These are phyloP conservation scores for Allolobophora icterica DNA, from an alignment of 2,888 invertebrate species.

Conservation along the genomic window DNA sequence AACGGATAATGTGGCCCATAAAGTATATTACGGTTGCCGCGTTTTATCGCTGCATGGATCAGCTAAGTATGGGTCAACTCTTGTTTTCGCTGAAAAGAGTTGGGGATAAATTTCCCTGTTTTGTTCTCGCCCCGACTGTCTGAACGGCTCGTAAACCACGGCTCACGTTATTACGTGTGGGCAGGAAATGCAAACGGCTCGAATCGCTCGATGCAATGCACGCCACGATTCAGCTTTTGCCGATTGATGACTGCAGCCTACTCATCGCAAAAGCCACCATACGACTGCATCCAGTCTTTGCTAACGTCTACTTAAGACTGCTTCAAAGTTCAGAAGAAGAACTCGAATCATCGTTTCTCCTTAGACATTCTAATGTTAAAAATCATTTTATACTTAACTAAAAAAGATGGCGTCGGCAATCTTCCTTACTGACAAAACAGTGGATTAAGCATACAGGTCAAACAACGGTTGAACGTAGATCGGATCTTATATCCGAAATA, in stretches of 20 bases:
- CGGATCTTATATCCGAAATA: neutral
- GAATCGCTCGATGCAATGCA: neutral
- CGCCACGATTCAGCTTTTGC: neutral
- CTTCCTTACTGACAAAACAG: neutral
- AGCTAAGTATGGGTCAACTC: neutral
- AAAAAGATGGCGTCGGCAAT: neutral
- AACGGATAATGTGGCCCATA: neutral
- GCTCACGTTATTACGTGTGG: neutral
- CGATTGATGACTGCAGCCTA: neutral
- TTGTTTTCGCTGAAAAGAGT: slow-evolving; percentile 8
- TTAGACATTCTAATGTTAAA: neutral
- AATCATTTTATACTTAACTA: neutral
- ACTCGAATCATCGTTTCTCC: neutral
- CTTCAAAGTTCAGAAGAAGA: neutral
- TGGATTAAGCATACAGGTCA: neutral
- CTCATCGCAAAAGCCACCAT: neutral
- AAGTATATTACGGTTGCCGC: neutral
- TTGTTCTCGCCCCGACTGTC: neutral
- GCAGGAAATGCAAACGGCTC: neutral
- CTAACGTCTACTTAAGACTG: neutral
- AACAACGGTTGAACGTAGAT: neutral
- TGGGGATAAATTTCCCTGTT: neutral
- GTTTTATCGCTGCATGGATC: neutral
- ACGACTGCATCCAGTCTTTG: neutral
- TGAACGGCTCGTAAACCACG: neutral